These are phyloP conservation scores for Limnephilus auricula DNA, from an alignment of 2,888 invertebrate genomes.

Conservation along the genomic window DNA sequence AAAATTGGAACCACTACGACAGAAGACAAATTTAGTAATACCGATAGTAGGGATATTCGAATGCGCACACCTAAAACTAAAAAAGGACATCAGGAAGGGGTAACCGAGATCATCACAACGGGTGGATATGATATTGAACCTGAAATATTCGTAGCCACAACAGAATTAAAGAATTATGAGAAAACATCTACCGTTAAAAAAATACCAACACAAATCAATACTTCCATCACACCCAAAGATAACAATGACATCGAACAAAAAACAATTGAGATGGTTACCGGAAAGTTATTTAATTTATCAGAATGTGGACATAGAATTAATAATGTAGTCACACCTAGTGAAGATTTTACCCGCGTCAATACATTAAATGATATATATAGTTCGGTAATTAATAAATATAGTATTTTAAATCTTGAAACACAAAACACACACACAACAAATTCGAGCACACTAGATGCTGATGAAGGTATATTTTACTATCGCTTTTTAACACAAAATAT, in stretches of 20 bases:
- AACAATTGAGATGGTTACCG: not conserved
- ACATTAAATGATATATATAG: not conserved
- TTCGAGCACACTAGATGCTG: not conserved
- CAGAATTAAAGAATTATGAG: not conserved
- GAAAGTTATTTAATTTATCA: not conserved
- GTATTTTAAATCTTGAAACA: not conserved
- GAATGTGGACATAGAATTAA: not conserved
- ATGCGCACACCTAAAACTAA: constrained; percentile 71
- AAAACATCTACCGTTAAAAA: constrained; percentile 22
- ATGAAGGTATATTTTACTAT: not conserved
- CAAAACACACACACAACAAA: not conserved
- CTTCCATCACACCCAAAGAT: constrained; percentile 65
- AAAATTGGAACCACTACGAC: constrained; percentile 68
- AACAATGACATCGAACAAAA: not conserved
- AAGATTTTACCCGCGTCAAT: not conserved
- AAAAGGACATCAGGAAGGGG: constrained; percentile 72
- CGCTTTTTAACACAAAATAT: not conserved
- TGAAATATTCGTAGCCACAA: not conserved
- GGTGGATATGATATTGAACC: constrained; percentile 61
- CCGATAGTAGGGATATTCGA: constrained; percentile 68
- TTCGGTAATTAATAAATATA: not conserved
- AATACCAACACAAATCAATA: constrained; percentile 67
- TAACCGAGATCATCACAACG: constrained; percentile 69
- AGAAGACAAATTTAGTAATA: constrained; percentile 69
- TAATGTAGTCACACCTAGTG: not conserved